Conservation (phyloP, 2,888 invertebrate genomes). For the Lordiphosa andalusiaca region DNA sequence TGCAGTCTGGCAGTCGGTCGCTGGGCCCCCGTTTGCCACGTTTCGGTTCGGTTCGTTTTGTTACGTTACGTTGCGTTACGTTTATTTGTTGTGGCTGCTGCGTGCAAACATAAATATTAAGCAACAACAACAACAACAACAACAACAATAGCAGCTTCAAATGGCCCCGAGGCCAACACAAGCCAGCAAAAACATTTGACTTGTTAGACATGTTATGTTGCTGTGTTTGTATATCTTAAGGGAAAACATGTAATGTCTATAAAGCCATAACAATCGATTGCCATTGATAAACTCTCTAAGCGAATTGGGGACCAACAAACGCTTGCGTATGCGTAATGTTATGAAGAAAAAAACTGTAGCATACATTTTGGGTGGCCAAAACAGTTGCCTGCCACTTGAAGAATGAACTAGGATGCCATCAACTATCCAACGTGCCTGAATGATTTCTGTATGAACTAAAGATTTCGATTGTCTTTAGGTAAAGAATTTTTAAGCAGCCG, state of each 20-base stretch:
- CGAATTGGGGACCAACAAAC: constrained; percentile 22
- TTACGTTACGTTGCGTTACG: constrained; percentile 23
- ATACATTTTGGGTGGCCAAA: neutral
- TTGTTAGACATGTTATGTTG: constrained; percentile 42
- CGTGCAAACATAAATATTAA: constrained; percentile 68
- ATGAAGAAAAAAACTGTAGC: constrained; percentile 11
- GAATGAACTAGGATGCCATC: too few relatives aligned
- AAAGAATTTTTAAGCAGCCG: too few relatives aligned
- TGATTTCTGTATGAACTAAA: too few relatives aligned
- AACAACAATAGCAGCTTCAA: neutral
- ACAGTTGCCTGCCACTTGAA: neutral
- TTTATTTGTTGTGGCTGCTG: constrained; percentile 61
- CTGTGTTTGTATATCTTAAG: constrained; percentile 19
- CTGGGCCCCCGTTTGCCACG: constrained; percentile 8
- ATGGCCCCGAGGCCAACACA: constrained; percentile 27
- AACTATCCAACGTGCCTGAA: too few relatives aligned
- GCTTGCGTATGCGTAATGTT: constrained; percentile 36
- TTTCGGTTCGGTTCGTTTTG: neutral
- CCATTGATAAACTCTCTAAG: constrained; percentile 35
- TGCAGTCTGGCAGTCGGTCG: constrained; percentile 36
- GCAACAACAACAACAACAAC: constrained; percentile 25
- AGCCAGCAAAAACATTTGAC: constrained; percentile 28
- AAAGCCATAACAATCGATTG: constrained; percentile 41
- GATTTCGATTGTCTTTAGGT: too few relatives aligned
- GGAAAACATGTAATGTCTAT: constrained; percentile 33